Percentiles rank a stretch among this genome's conserved stretches.
Evolutionary conservation across 2,113 vertebrate species (phyloP).

Genomic region (Okapia johnstoni): DNA sequence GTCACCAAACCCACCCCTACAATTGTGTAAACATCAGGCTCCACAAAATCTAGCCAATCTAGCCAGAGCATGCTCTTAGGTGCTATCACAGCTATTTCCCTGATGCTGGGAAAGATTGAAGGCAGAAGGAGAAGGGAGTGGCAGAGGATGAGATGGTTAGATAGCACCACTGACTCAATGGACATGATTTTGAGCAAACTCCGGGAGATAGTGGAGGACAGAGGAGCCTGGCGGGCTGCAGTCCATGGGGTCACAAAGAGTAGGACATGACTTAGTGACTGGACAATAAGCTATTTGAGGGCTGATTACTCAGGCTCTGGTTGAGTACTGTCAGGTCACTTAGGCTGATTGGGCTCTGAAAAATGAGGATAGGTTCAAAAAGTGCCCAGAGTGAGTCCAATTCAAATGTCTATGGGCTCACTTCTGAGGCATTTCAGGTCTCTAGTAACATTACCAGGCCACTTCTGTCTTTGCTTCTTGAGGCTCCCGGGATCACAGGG

Average conservation of each 20-base stretch:
- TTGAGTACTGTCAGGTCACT: background rate
- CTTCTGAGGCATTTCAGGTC: background rate
- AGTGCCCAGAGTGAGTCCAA: background rate
- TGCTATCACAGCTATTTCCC: background rate
- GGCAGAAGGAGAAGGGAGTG: background rate
- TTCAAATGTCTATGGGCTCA: background rate
- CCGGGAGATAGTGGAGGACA: background rate
- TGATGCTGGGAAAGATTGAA: background rate
- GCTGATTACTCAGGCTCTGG: background rate
- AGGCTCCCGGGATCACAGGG: background rate
- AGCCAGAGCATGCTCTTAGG: background rate
- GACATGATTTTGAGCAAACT: background rate
- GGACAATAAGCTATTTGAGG: background rate
- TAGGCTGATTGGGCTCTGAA: background rate
- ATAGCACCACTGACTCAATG: background rate
- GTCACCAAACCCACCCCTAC: background rate
- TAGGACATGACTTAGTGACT: background rate
- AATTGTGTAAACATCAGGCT: background rate
- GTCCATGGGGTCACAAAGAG: background rate
- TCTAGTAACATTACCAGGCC: background rate
- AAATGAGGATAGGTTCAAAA: background rate
- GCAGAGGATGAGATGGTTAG: background rate
- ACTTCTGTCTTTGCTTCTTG: background rate
- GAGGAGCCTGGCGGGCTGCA: background rate
- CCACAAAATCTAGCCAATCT: background rate